Base-by-base conservation (phyloP, 1,140 invertebrate species). In the Proales similis region DNA sequence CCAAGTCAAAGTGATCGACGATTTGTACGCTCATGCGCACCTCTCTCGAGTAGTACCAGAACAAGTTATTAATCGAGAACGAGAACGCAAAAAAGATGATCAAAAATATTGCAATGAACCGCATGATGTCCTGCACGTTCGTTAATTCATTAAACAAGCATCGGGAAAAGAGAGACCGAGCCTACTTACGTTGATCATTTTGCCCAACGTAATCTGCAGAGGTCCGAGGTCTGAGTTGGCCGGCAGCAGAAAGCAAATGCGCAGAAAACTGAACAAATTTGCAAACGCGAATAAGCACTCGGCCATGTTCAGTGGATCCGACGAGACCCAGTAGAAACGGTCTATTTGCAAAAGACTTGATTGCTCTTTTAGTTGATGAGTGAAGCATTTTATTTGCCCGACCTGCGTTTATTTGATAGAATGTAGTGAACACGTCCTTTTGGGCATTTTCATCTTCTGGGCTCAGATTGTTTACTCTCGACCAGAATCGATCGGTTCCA, bases 171-270 rank as follows among this genome's bases (percentile, higher is more conserved):
- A n/a, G n/a, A n/a, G 39, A 63, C n/a, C n/a, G n/a, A n/a, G n/a
- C 3, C 7, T 36, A 12, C 60, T 48, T 61, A 72, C 70, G 66
- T 67, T 73, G 22, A 77, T 70, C 75, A 77, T 77, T 22, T 73
- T 67, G 3, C 72, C 74, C 5, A 77, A 67, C 1, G 75, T 75
- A 51, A 77, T 77, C 64, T 77, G 75, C 19, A 77, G 65, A 2
- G 75, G 73, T 14, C 75, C 75, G 17, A 77, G 67, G 14, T 76
- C 72, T 61, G 75, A 73, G 65, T 75, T 75, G 26, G 74, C 75
- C 12, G 75, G 74, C 71, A 77, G 74, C 61, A 75, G 67, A 68
- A 72, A 75, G 39, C 72, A 75, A 11, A 74, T 74, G 14, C 75
- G 65, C n/a, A 73, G 71, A 67, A 77, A 71, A 43, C 69, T 72